Evolutionary conservation across 2,888 invertebrate genomes (phyloP), one percentile per base, ranked within the genome.

Genomic region (Harpalus rubripes): DNA sequence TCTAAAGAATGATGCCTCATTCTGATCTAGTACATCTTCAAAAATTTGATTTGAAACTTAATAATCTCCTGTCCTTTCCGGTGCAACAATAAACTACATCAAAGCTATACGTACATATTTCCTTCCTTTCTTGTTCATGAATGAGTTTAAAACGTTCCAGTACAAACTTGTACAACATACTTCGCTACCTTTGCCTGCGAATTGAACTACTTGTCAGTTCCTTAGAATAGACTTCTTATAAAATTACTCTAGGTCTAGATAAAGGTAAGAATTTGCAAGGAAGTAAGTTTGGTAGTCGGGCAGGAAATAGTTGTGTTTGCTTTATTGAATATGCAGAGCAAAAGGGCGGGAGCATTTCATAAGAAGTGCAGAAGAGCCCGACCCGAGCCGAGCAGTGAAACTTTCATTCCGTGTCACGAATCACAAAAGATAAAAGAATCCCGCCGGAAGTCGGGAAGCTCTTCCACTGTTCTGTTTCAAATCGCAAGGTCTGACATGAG

Each of bases 401-500:
- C 78, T 78, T 78, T 78, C 56, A 78, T 78, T 78, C 78, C 78
- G 41, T 58, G 58, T 78, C 78, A 78, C 56, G 78, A 78, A 78
- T 78, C 58, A 58, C 58, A 78, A 78, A 78, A 58, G 58, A 78
- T 78, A 78, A 78, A 78, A 78, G 78, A 56, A 78, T 56, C 32
- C 58, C 78, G 56, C 26, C 26, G 78, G 78, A 58, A 78, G 78
- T 58, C 78, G 58, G 22, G 26, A 74, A 78, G n/a, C 56, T 78
- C 58, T 81, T 68, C 39, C 61, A 65, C 81, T 81, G 44, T 81
- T 81, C 81, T 81, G 52, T 81, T 63, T 81, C 65, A 81, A 76
- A 83, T 83, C 83, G 74, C 56, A 22, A 26, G 81, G 22, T 72
- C 72, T 83, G 83, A 83, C 83, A 76, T 83, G 74, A 83, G 83